Evolutionary conservation across 2,888 invertebrate genomes (phyloP).

Genomic region (Agriotes lineatus): DNA sequence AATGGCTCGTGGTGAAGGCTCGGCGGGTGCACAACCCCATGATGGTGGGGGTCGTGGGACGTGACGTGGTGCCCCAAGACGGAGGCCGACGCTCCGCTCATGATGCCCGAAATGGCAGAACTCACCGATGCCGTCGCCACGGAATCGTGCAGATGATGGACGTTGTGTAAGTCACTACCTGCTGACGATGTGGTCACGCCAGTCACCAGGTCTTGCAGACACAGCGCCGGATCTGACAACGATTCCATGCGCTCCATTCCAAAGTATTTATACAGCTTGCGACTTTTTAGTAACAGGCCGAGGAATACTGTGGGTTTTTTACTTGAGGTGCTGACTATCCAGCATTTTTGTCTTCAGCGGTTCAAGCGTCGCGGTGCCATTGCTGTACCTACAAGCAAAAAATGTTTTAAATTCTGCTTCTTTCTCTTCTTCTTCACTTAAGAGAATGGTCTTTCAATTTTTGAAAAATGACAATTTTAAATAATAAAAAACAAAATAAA

Average conservation of each 20-base stretch:
- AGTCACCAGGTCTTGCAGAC: slow-evolving; percentile 80
- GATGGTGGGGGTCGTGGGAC: slow-evolving; percentile 69
- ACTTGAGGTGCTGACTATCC: background rate
- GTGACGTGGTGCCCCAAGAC: slow-evolving; percentile 68
- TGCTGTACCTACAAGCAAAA: background rate
- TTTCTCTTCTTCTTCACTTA: too few species aligned
- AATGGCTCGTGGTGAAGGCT: slow-evolving; percentile 77
- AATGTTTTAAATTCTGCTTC: background rate
- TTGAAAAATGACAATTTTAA: background rate
- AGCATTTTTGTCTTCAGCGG: background rate
- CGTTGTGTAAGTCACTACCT: slow-evolving; percentile 67
- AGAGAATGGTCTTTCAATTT: too few species aligned
- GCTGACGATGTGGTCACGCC: slow-evolving; percentile 69
- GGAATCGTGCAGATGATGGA: slow-evolving; percentile 72
- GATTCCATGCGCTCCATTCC: slow-evolving; percentile 77
- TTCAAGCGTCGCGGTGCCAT: background rate
- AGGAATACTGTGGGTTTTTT: background rate
- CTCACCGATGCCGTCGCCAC: slow-evolving; percentile 56
- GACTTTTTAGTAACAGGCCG: background rate
- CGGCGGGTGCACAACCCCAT: slow-evolving; percentile 72
- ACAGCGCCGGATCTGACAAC: slow-evolving; percentile 77
- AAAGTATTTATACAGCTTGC: slow-evolving; percentile 42
- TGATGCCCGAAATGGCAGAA: slow-evolving; percentile 70
- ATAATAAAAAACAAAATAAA: background rate
- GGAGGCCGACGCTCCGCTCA: slow-evolving; percentile 68